Evolutionary conservation across 2,888 invertebrate genomes (phyloP).

Genomic region (Lycaena phlaeas): DNA sequence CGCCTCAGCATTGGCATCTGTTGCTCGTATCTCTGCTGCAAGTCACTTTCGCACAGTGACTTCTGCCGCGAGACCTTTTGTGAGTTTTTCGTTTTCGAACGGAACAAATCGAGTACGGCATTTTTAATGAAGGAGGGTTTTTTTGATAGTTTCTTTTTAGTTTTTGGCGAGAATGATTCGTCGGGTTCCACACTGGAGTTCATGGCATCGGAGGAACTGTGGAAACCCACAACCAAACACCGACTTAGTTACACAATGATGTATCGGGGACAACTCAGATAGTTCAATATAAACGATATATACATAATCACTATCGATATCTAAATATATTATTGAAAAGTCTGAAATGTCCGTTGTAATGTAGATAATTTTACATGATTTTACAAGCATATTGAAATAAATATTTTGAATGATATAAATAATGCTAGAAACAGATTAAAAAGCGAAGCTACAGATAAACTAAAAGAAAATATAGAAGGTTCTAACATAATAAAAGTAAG

Average conservation of each 20-base stretch:
- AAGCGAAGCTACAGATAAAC: no score
- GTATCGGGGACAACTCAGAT: slow-evolving; percentile 44
- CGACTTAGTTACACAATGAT: slow-evolving; percentile 67
- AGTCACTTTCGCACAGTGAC: slow-evolving; percentile 63
- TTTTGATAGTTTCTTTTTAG: slow-evolving; percentile 72
- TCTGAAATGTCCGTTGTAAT: slow-evolving; percentile 47
- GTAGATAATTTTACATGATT: slow-evolving; percentile 51
- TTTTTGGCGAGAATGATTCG: slow-evolving; percentile 68
- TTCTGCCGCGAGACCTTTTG: slow-evolving; percentile 67
- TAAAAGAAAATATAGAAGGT: slow-evolving; percentile 5
- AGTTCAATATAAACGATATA: slow-evolving; percentile 28
- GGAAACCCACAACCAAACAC: slow-evolving; percentile 71
- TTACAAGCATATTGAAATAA: slow-evolving; percentile 69
- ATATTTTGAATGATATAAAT: slow-evolving; percentile 21
- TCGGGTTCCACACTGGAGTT: slow-evolving; percentile 67
- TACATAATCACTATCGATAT: slow-evolving; percentile 2
- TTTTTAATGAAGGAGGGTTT: slow-evolving; percentile 71
- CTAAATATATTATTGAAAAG: slow-evolving; percentile 29
- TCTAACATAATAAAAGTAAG: slow-evolving; percentile 15
- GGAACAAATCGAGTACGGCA: slow-evolving; percentile 67
- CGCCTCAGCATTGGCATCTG: slow-evolving; percentile 55
- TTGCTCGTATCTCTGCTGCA: slow-evolving; percentile 50
- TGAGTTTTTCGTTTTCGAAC: slow-evolving; percentile 64
- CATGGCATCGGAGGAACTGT: slow-evolving; percentile 67
- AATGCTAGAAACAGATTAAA: slow-evolving; percentile 11